Evolutionary conservation across 2,888 invertebrate genomes (phyloP), one percentile per base, ranked within the genome.

Genomic region (Teinopalpus imperialis): DNA sequence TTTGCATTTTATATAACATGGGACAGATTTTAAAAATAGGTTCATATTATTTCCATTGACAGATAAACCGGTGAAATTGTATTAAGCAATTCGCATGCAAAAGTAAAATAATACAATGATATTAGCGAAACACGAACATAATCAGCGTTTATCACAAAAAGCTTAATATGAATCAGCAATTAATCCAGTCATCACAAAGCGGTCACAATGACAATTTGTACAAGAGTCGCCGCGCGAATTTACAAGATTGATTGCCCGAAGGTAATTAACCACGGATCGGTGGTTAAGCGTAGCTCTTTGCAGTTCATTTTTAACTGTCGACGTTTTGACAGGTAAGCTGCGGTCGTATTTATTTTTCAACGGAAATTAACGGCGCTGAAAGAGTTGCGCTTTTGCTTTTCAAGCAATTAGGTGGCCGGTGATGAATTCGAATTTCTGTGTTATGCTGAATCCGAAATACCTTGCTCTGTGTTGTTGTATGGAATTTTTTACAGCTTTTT

Each of bases 251-350:
- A 78, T 77, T 52, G 66, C 59, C 60, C 41, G 50, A 35, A 53
- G 58, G 68, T 69, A 77, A 78, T 79, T 77, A 77, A 75, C 63
- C 59, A 59, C 63, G 70, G 68, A 64, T 70, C 64, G 63, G 61
- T 60, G 61, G 68, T 57, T 62, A 56, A 56, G 57, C 53, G 51
- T 21, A 41, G 52, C 65, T 57, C 64, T 67, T 66, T 59, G 56
- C 72, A 65, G 69, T 70, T 69, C 65, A 71, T 74, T 74, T 78
- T 74, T 74, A 72, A 74, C 69, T 57, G 69, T 60, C 67, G 67
- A 69, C 65, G 54, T 69, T 72, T 69, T 74, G 71, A 74, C 73
- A 69, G 67, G 61, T 62, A 61, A 54, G 49, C 56, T 42, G 55
- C 49, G 48, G 52, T 46, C 39, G 54, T 55, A 53, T 61, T 61